phyloP scores from a whole-genome alignment of 1,140 invertebrate genomes.

The Drosophila virilis region DNA sequence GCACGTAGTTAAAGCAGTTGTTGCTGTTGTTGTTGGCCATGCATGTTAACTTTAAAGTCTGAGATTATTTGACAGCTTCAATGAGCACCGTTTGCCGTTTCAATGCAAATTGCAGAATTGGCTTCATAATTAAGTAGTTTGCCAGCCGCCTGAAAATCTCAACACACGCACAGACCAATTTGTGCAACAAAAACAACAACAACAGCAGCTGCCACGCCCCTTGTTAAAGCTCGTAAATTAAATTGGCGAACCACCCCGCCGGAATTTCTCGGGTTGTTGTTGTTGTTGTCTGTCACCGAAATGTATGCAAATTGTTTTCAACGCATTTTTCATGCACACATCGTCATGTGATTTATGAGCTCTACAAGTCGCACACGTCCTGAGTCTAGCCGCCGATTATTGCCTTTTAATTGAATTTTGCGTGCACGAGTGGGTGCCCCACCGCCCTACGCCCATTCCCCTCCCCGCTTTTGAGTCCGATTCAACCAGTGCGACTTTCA shows the following conservation, averaged over 20 bases:
- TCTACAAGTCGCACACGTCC: constrained; percentile 37
- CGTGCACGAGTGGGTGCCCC: constrained; percentile 32
- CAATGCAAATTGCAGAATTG: constrained; percentile 63
- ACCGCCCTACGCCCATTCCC: neutral
- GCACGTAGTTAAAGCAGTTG: constrained; percentile 45
- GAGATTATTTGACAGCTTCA: constrained; percentile 66
- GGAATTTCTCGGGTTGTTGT: constrained; percentile 19
- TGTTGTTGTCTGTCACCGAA: constrained; percentile 66
- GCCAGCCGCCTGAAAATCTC: constrained; percentile 9
- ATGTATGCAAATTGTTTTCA: constrained; percentile 65
- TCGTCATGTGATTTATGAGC: constrained; percentile 62
- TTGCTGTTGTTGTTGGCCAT: constrained; percentile 25
- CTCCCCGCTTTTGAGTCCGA: neutral
- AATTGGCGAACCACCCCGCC: constrained; percentile 41
- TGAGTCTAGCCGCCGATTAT: constrained; percentile 45
- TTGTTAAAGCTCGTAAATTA: constrained; percentile 68
- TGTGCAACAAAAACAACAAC: constrained; percentile 34
- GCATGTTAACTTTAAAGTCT: constrained; percentile 42
- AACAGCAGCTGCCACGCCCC: constrained; percentile 49
- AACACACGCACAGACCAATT: constrained; percentile 34
- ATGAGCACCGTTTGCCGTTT: constrained; percentile 41
- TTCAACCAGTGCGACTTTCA: constrained; percentile 59
- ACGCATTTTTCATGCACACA: constrained; percentile 49
- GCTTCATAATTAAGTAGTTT: constrained; percentile 75
- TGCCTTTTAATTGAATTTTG: constrained; percentile 59